Evolutionary conservation across 2,113 vertebrate species (phyloP), one percentile per base, ranked within the genome.

Genomic region (Myrmophylax atrothorax): DNA sequence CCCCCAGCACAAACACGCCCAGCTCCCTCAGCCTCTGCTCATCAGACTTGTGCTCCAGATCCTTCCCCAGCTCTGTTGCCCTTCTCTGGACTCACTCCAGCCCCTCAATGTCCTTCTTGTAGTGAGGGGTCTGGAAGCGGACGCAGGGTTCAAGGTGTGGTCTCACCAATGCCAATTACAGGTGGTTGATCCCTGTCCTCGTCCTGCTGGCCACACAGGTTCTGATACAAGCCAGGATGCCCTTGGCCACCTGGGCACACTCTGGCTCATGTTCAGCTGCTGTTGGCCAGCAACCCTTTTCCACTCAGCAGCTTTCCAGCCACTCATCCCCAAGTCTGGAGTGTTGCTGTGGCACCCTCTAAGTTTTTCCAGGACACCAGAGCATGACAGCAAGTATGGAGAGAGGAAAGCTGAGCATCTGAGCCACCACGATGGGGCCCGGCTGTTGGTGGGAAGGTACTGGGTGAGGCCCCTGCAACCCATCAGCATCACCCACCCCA

Each of bases 61-160:
- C 33, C n/a, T 82, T 75, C 4, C 6, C 18, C 33, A 17, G 24
- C 24, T 38, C 46, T 0, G 0, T 3, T 53, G 14, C 29, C 38
- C 29, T 40, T 47, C 38, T 10, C 47, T 60, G 29, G 62, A 60
- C 6, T 0, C 0, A 0, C 19, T 82, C 19, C 38, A 68, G 53
- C 24, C 3, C 8, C 24, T 75, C 53, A 38, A 1, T 53, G 38
- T 22, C n/a, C 0, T 67, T n/a, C 4, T 52, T 46, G 18, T 11
- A 31, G 2, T 14, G 46, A 60, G 19, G 0, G n/a, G 19, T 20
- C 24, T n/a, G 38, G 24, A 82, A n/a, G 19, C 22, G 38, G 38
- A 6, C 53, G 18, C 53, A 68, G n/a, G 1, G 12, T 2, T 47
- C 0, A 0, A 60, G n/a, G 6, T n/a, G 1, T 4, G 10, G 46